Percentiles rank a stretch among this genome's conserved stretches.
phyloP scores from a whole-genome alignment of 2,888 invertebrate species.

The Aspidapion aeneum region DNA sequence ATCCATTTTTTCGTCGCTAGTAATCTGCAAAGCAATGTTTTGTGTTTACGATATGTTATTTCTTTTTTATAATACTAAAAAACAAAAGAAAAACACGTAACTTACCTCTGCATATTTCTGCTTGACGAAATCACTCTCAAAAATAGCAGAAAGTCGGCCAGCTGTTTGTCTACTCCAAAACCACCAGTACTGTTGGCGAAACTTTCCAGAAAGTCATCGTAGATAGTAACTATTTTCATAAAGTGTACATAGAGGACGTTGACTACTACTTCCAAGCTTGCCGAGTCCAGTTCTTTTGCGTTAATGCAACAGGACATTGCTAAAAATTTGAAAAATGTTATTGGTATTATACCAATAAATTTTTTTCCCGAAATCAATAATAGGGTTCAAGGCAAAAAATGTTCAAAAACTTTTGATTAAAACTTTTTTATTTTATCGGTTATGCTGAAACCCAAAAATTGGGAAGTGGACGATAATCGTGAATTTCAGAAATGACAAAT shows the following conservation, averaged over 20 bases:
- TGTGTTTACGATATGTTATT: too few relatives aligned
- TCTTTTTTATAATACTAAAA: too few relatives aligned
- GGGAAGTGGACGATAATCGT: too few relatives aligned
- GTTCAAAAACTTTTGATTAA: too few relatives aligned
- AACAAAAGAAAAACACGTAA: too few relatives aligned
- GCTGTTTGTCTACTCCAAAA: constrained; percentile 37
- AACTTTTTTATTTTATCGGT: too few relatives aligned
- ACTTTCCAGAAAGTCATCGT: constrained; percentile 28
- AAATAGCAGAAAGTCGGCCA: constrained; percentile 57
- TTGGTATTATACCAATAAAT: too few relatives aligned
- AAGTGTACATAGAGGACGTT: constrained; percentile 53
- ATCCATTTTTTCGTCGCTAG: constrained; percentile 54
- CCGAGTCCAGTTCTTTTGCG: constrained; percentile 49
- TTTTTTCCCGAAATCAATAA: too few relatives aligned
- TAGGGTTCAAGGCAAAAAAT: too few relatives aligned
- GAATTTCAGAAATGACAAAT: too few relatives aligned
- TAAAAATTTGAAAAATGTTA: too few relatives aligned
- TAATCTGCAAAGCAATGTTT: constrained; percentile 32
- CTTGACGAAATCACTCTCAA: constrained; percentile 52
- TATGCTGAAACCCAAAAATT: too few relatives aligned
- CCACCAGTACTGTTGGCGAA: constrained; percentile 20
- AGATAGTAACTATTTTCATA: constrained; percentile 33
- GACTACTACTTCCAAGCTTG: constrained; percentile 51
- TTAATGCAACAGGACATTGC: constrained; percentile 54
- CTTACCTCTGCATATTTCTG: constrained; percentile 43